Base-by-base conservation (phyloP, 2,888 invertebrate species). In the Dryadula phaetusa region DNA sequence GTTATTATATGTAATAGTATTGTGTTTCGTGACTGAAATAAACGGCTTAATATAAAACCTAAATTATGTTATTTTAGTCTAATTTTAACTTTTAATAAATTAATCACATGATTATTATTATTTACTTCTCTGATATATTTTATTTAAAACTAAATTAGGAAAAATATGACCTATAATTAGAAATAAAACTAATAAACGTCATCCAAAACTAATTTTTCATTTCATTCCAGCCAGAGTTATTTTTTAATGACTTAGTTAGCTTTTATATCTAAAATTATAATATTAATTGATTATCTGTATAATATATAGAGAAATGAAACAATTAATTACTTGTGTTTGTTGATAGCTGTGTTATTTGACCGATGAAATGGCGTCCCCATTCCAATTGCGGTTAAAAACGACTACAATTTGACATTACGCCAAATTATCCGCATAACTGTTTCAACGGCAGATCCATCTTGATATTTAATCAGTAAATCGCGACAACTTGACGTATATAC, bases 401-500 rank as follows among this genome's bases (percentile, higher is more conserved):
- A 64, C 58, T 40, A 56, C 66, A 74, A 73, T 72, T 71, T 78
- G 78, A 80, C 78, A 76, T 79, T 76, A 79, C 79, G 79, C 81
- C 74, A 80, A 82, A 82, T 80, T 79, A 79, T 78, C 81, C 74
- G 78, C 79, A 78, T 83, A 82, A 82, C 81, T 82, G 79, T 83
- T 79, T 83, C 82, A 77, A 67, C 72, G 70, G 74, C 69, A 71
- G 78, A 83, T 86, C 82, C 82, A 84, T 87, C 79, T 79, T 78
- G 79, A 77, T 78, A 80, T 77, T 75, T 75, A 79, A 82, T 80
- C 77, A 76, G 72, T 64, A 75, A 70, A 66, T 74, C 81, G 80
- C 83, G 84, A 78, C 77, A 80, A 79, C 75, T 71, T 85, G 87
- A 89, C 86, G 79, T 75, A 90, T 86, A 66, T 78, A 75, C 70